A percentile compares a stretch with the other conserved stretches of the same genome.
phyloP scores from a whole-genome alignment of 2,113 vertebrate genomes.

The Rhadina sibilatrix region DNA sequence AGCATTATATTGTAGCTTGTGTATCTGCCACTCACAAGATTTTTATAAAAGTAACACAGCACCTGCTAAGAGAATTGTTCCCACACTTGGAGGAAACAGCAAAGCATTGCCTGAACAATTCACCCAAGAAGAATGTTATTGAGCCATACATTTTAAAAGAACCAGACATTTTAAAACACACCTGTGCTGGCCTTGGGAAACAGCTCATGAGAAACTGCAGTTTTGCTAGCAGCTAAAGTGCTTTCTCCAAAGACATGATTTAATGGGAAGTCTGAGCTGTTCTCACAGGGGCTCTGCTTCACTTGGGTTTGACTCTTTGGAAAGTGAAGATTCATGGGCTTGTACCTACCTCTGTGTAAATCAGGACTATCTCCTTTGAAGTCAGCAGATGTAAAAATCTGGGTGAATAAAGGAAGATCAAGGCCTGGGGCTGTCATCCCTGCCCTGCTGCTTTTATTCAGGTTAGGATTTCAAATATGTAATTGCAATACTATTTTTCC shows the following conservation, averaged over 20 bases:
- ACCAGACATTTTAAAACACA: slow-evolving; percentile 17
- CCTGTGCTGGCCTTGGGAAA: slow-evolving; percentile 23
- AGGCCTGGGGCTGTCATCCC: not conserved
- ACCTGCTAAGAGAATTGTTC: not conserved
- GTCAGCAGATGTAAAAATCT: slow-evolving; percentile 3
- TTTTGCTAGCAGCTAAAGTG: not conserved
- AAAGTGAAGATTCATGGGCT: slow-evolving; percentile 38
- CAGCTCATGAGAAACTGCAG: not conserved
- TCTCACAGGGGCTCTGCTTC: not conserved
- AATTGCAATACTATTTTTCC: slow-evolving; percentile 1
- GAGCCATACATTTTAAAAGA: slow-evolving; percentile 16
- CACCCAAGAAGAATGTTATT: slow-evolving; percentile 3
- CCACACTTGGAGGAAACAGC: not conserved
- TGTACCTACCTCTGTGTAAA: slow-evolving; percentile 18
- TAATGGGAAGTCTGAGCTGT: slow-evolving; percentile 36
- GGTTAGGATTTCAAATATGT: slow-evolving; percentile 49
- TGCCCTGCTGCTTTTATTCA: slow-evolving; percentile 39
- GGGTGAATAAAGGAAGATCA: not conserved
- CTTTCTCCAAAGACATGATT: not conserved
- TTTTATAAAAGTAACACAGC: not conserved
- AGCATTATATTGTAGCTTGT: not conserved
- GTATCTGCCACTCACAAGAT: not conserved
- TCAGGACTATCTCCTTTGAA: slow-evolving; percentile 49
- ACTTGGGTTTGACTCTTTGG: not conserved
- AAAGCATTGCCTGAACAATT: not conserved